Base-by-base conservation (phyloP, 2,113 vertebrate genomes). In the Cavia aperea region DNA sequence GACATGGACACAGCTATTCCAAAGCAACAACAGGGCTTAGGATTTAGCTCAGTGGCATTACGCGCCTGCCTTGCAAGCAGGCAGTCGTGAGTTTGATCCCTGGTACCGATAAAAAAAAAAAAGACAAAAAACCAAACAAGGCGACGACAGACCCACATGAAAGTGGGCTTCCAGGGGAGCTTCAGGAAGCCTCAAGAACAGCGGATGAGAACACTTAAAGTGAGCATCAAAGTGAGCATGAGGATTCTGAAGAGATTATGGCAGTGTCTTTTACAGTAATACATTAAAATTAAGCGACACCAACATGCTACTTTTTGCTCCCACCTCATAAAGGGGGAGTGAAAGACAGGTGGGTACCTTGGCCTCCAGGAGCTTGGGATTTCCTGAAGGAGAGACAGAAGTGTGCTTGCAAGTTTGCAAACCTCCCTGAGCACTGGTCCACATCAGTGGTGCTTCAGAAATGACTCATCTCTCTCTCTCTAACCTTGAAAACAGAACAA, bases 401-500 rank as follows among this genome's bases (percentile, higher is more conserved):
- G 6, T 9, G 15, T 56, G 56, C 16, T 54, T 66, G 33, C 65
- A 60, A 2, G 62, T 65, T 18, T 87, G 51, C 62, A 24, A 77
- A 23, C n/a, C 60, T 46, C 31, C 60, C 2, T 14, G 36, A 54
- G 33, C n/a, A 36, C 24, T 56, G 8, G 51, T 23, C 58, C 60
- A 43, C 31, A 77, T 65, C 68, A 66, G 58, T 39, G 24, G 51
- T 23, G 33, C 89, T 95, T 85, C 88, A 93, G 88, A 94, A 62
- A 93, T 82, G 54, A 88, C 18, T 84, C 85, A 65, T 39, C 60
- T 84, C 31, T 65, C 43, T 77, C 73, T 49, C 43, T 51, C 82
- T 88, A 88, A 75, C 65, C 56, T 82, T 33, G 43, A 82, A 16
- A 56, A 24, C 43, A 19, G 60, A 65, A 29, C 46, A 79, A 87